Evolutionary conservation across 2,797 vertebrate genomes (phyloP), one percentile per base, ranked within the genome.

Genomic region (Chelidonichthys spinosus): DNA sequence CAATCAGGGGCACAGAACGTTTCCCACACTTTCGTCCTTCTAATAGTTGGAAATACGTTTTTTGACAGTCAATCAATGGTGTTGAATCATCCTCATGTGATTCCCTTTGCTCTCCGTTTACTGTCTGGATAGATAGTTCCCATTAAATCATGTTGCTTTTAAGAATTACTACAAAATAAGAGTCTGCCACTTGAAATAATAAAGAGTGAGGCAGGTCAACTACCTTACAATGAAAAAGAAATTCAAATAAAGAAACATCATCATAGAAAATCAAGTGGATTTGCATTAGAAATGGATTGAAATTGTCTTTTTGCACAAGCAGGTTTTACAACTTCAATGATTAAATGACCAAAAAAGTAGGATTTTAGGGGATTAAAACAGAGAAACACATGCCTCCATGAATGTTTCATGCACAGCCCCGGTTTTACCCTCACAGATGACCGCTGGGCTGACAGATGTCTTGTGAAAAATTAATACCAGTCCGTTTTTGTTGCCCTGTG

Each of bases 21-120:
- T 63, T 60, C 46, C 73, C 73, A 80, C 76, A 85, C 54, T 10
- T 63, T 59, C 71, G 73, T 71, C 68, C 53, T 46, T 8, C 42
- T 76, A 55, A 82, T 78, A 55, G 73, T 54, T 53, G 58, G 53
- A 15, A 65, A 18, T 43, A 1, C 32, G 76, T 78, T 74, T 78
- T 74, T 63, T 54, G 14, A 54, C 40, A 10, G 33, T 62, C 54
- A 81, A 25, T 25, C 25, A 25, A 25, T 25, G 25, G 25, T 25
- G 25, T 25, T 25, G 25, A 25, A 25, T 25, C 25, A 25, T 25
- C 25, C 25, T 25, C 25, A 25, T 25, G 25, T 14, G 36, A 44
- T 33, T 72, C 66, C 32, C 39, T 42, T 73, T 56, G 40, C 50
- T 13, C 11, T 44, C 4, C n/a, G 4, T 69, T 69, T 56, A 8